Evolutionary conservation across 2,888 invertebrate species (phyloP).

Genomic region (Luperina testacea): DNA sequence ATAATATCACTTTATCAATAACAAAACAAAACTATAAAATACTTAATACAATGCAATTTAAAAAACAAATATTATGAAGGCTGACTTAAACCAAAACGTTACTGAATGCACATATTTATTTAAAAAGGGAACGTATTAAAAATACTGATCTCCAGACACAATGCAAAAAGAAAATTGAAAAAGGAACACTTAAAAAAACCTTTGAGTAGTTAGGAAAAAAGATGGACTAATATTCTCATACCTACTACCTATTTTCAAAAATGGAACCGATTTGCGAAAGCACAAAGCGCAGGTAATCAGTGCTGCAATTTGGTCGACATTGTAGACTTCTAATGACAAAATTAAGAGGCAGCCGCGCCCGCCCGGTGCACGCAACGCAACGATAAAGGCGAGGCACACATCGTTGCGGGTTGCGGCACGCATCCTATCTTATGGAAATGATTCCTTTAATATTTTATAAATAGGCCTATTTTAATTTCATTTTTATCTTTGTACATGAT

Average conservation of each 20-base stretch:
- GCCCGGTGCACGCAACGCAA: conserved; percentile 55
- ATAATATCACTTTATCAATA: conserved; percentile 7
- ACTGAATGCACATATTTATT: background rate
- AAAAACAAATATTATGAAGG: background rate
- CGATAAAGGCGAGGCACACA: conserved; percentile 67
- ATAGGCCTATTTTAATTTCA: conserved; percentile 5
- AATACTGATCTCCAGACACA: background rate
- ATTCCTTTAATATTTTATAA: background rate
- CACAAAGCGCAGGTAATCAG: conserved; percentile 66
- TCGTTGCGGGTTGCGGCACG: conserved; percentile 1
- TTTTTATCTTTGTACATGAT: background rate
- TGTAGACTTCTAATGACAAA: conserved; percentile 80
- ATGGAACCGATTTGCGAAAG: conserved; percentile 51
- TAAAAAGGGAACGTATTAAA: background rate
- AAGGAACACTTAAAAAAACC: background rate
- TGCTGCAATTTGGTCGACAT: conserved; percentile 75
- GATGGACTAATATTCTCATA: background rate
- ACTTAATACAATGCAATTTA: background rate
- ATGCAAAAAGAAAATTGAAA: background rate
- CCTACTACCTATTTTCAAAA: conserved; percentile 46
- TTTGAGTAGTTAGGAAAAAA: background rate
- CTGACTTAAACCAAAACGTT: background rate
- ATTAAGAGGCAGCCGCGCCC: conserved; percentile 73
- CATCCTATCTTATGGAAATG: conserved; percentile 5
- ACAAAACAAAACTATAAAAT: conserved; percentile 1